Evolutionary conservation across 1,140 invertebrate species (phyloP).

Genomic region (Glomeris maerens): DNA sequence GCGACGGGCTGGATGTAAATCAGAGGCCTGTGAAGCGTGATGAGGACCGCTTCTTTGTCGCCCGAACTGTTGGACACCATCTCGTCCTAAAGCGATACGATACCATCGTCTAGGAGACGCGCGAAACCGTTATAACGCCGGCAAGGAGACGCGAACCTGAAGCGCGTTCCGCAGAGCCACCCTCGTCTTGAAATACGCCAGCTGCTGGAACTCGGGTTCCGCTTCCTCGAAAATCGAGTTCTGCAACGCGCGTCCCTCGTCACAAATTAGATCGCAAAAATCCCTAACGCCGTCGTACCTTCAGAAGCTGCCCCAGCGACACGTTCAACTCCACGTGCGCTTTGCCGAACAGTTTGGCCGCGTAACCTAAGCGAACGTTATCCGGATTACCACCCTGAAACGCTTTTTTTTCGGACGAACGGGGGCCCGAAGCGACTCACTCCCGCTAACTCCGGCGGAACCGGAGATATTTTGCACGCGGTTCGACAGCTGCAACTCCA

Average conservation of each 20-base stretch:
- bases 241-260: constrained; percentile 26
- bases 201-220: constrained; percentile 89
- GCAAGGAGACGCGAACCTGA: constrained; percentile 22
- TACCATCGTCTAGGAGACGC: not conserved
- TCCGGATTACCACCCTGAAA: not conserved
- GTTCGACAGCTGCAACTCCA: constrained; percentile 86
- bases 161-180: constrained; percentile 46
- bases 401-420: no score
- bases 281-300: constrained; percentile 24
- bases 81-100: constrained; percentile 67
- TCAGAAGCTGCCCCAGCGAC: constrained; percentile 79
- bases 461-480: constrained; percentile 73
- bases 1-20: constrained; percentile 91
- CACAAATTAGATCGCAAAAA: not conserved
- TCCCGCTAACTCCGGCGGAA: constrained; percentile 1
- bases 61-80: constrained; percentile 45
- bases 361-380: constrained; percentile 25
- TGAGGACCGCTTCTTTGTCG: constrained; percentile 76
- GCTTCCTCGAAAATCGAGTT: constrained; percentile 93
- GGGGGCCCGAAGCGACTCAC: not conserved
- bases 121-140: not conserved
- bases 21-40: constrained; percentile 75
- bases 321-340: constrained; percentile 88
- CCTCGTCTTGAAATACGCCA: constrained; percentile 91
- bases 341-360: constrained; percentile 75